Conservation (phyloP, 1,140 invertebrate genomes). For the Phthorimaea operculella region DNA sequence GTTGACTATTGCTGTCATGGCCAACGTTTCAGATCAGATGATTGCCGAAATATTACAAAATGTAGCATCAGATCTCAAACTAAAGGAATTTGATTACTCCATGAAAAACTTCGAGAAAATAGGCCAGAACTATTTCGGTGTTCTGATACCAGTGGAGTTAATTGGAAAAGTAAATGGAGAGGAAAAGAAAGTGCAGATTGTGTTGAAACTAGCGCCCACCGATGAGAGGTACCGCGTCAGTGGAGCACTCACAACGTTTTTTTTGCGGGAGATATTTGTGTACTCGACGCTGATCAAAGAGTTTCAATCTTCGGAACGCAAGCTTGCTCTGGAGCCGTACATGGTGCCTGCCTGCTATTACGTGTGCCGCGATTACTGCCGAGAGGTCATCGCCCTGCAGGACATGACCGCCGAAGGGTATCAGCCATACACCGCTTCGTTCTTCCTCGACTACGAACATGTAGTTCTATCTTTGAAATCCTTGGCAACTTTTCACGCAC, state of each 20-base stretch:
- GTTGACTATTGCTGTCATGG: no score
- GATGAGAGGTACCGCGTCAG: constrained; percentile 52
- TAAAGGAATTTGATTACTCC: constrained; percentile 27
- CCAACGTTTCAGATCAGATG: no score
- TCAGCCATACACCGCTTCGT: constrained; percentile 29
- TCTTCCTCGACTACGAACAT: constrained; percentile 44
- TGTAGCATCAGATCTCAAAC: constrained; percentile 12
- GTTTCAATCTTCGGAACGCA: constrained; percentile 28
- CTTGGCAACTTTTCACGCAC: constrained; percentile 45
- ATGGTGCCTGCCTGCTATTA: constrained; percentile 44
- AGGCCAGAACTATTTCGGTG: constrained; percentile 55
- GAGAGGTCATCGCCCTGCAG: constrained; percentile 46
- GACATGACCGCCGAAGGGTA: constrained; percentile 45
- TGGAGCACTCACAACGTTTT: constrained; percentile 49
- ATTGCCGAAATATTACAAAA: neutral
- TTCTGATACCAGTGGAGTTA: constrained; percentile 41
- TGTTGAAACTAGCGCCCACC: constrained; percentile 52
- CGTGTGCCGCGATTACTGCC: constrained; percentile 37
- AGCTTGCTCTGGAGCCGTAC: constrained; percentile 13
- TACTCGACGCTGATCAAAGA: constrained; percentile 34
- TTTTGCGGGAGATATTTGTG: constrained; percentile 46
- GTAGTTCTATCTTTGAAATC: constrained; percentile 33
- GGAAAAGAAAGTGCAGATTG: constrained; percentile 26
- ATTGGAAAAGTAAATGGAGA: constrained; percentile 21
- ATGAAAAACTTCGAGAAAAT: constrained; percentile 34